Evolutionary conservation across 1,140 invertebrate species (phyloP), one percentile per base, ranked within the genome.

Genomic region (Apis florea): DNA sequence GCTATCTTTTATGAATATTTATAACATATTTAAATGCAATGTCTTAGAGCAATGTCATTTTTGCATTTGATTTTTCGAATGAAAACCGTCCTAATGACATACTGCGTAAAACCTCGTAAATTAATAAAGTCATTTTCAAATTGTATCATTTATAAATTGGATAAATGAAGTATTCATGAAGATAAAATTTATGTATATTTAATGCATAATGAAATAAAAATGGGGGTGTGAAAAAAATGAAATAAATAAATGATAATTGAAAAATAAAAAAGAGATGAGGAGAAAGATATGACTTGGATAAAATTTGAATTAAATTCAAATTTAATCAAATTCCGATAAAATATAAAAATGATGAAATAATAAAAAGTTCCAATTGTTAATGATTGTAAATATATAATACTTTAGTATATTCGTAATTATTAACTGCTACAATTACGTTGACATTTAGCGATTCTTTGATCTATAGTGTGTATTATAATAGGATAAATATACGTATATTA

Each of bases 11-110:
- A 24, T 24, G 13, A 13, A 1, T 17, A 71, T 5, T 40, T 40
- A 40, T 40, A 40, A 40, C 0, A 5, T 40, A 40, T 40, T 5
- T 40, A 40, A 6, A 40, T 40, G 31, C 31, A 40, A 40, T 40
- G 31, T 40, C 11, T 51, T 68, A 68, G 9, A 24, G 19, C n/a
- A 21, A 21, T 21, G 19, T 31, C 47, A 24, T 49, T 61, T 11
- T 61, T 21, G 53, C 56, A 31, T 49, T 59, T 26, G 68, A 26
- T 71, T 79, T 26, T 54, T 19, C 19, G 26, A 79, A 53, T 51
- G 26, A 63, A 59, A 79, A 72, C 77, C 77, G 77, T 79, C 77
- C 77, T 59, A 63, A 63, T 17, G 26, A 49, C 67, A 68, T 24
- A 12, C 26, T 5, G 58, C 71, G 73, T 15, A 3, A 73, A 24